phyloP scores from a whole-genome alignment of 2,888 invertebrate genomes.

The Acronicta leporina region DNA sequence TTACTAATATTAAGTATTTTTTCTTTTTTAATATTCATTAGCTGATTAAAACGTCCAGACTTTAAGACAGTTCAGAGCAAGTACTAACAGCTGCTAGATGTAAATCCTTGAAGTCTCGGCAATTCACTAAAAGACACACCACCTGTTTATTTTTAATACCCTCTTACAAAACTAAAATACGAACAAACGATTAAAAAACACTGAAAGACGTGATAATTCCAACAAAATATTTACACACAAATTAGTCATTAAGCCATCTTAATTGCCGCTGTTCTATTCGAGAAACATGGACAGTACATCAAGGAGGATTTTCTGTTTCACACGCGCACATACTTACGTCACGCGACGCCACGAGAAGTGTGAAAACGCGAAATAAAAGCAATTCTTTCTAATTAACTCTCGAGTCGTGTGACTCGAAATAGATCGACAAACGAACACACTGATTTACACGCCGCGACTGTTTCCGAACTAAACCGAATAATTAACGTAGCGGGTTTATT shows the following conservation, averaged over 20 bases:
- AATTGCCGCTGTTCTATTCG: slow-evolving; percentile 68
- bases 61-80: slow-evolving; percentile 15
- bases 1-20: not conserved
- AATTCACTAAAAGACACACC: slow-evolving; percentile 23
- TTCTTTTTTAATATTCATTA: not conserved
- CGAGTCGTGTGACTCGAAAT: slow-evolving; percentile 77
- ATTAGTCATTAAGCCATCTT: slow-evolving; percentile 58
- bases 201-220: slow-evolving; percentile 43
- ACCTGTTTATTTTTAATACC: slow-evolving; percentile 48
- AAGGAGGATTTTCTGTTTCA: slow-evolving; percentile 75
- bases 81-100: slow-evolving; percentile 23
- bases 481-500: slow-evolving; percentile 85
- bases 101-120: slow-evolving; percentile 24
- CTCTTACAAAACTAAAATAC: slow-evolving; percentile 33
- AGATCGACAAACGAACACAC: slow-evolving; percentile 73
- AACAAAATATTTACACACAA: slow-evolving; percentile 52
- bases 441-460: slow-evolving; percentile 85
- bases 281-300: slow-evolving; percentile 71
- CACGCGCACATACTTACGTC: slow-evolving; percentile 73
- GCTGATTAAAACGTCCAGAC: slow-evolving; percentile 12
- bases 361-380: slow-evolving; percentile 88
- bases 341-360: slow-evolving; percentile 76
- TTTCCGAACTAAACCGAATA: slow-evolving; percentile 81
- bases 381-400: slow-evolving; percentile 88
- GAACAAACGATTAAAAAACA: slow-evolving; percentile 33